phyloP scores from a whole-genome alignment of 2,797 vertebrate genomes.

The Telmatherina bonti region DNA sequence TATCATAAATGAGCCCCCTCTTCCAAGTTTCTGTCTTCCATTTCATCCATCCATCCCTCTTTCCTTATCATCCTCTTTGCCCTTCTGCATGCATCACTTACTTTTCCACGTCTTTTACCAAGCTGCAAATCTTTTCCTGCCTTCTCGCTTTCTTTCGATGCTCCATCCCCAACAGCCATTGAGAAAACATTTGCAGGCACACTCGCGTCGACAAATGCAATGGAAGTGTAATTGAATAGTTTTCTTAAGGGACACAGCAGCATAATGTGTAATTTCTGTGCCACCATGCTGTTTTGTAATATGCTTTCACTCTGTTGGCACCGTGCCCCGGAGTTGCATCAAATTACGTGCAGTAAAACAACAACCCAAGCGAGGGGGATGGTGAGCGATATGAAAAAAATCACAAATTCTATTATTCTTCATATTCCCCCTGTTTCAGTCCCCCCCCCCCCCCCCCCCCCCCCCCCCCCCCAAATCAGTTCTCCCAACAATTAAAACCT shows the following conservation, averaged over 20 bases:
- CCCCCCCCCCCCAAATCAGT: slow-evolving; percentile 36
- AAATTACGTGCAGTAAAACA: slow-evolving; percentile 60
- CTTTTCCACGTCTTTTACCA: slow-evolving; percentile 35
- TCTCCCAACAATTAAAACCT: slow-evolving; percentile 66
- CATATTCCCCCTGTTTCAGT: slow-evolving; percentile 30
- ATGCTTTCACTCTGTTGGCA: slow-evolving; percentile 56
- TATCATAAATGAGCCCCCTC: slow-evolving; percentile 36
- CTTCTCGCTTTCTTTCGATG: slow-evolving; percentile 32
- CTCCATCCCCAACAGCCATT: slow-evolving; percentile 40
- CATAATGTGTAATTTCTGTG: slow-evolving; percentile 75
- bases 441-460: slow-evolving; percentile 24
- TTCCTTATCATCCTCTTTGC: slow-evolving; percentile 33
- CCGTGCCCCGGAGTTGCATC: slow-evolving; percentile 61
- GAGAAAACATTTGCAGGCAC: slow-evolving; percentile 59
- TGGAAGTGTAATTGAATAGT: slow-evolving; percentile 82
- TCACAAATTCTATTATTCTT: slow-evolving; percentile 50
- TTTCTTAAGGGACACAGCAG: slow-evolving; percentile 75
- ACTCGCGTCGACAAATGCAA: slow-evolving; percentile 67
- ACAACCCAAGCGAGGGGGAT: slow-evolving; percentile 45
- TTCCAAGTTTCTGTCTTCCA: slow-evolving; percentile 1
- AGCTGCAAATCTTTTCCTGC: slow-evolving; percentile 2
- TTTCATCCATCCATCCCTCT: slow-evolving; percentile 50
- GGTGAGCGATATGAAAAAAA: slow-evolving; percentile 60
- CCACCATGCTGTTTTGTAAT: slow-evolving; percentile 76
- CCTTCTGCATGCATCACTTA: slow-evolving; percentile 29